Conservation (phyloP, 2,113 vertebrate genomes). For the Sterrhoptilus dennistouni region DNA sequence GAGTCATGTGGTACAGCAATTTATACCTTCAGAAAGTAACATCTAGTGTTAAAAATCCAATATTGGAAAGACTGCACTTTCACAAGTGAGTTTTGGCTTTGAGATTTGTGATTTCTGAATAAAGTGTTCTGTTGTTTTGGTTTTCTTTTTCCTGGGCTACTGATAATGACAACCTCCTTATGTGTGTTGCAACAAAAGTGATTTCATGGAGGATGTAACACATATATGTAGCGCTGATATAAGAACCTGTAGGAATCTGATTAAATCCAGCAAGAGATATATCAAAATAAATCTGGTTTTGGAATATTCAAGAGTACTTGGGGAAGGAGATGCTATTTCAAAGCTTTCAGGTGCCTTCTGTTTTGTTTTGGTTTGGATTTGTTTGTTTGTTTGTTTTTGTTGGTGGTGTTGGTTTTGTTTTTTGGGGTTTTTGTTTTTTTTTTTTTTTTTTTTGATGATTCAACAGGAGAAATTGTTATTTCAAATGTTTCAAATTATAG, state of each 20-base stretch:
- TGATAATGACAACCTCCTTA: background rate
- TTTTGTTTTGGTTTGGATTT: too few relatives aligned
- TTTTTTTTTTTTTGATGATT: background rate
- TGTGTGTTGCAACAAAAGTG: background rate
- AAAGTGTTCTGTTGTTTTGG: background rate
- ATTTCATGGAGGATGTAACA: background rate
- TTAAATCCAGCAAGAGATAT: background rate
- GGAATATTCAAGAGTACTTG: background rate
- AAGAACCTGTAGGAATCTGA: background rate
- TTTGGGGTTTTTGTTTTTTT: background rate
- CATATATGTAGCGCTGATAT: background rate
- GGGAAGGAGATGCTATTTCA: background rate
- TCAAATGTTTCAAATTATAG: background rate
- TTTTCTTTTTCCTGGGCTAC: background rate
- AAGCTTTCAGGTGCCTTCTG: background rate
- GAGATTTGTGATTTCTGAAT: background rate
- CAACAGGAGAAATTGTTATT: background rate
- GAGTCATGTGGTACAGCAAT: background rate
- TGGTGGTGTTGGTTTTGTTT: background rate
- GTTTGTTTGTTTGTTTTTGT: background rate
- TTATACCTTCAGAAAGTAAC: background rate
- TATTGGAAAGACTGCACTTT: background rate
- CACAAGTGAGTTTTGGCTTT: rapidly evolving
- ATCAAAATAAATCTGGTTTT: background rate
- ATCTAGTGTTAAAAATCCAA: background rate